Evolutionary conservation across 2,888 invertebrate species (phyloP).

Genomic region (Lasioglossum zephyrum): DNA sequence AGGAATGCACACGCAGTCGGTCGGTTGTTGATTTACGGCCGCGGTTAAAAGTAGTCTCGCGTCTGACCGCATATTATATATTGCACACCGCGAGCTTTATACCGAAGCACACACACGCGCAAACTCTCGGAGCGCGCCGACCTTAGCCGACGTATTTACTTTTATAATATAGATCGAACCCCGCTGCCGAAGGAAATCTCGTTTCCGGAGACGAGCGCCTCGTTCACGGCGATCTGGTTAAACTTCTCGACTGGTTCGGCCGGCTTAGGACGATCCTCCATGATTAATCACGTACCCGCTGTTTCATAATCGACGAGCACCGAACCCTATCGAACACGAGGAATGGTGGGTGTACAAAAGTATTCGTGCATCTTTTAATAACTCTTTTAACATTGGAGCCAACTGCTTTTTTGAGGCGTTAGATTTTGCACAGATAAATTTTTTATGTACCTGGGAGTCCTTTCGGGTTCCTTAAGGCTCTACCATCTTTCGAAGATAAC

Average conservation of each 20-base stretch:
- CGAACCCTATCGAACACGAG: background rate
- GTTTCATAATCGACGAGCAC: background rate
- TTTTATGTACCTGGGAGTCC: no score
- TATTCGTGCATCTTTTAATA: no score
- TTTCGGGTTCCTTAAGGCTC: no score
- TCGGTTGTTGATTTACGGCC: slow-evolving; percentile 76
- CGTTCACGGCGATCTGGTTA: slow-evolving; percentile 6
- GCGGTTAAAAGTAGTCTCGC: slow-evolving; percentile 73
- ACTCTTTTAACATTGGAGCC: no score
- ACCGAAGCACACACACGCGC: slow-evolving; percentile 34
- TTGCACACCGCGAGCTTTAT: slow-evolving; percentile 53
- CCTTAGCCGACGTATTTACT: slow-evolving; percentile 53
- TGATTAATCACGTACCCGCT: background rate
- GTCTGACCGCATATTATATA: slow-evolving; percentile 74
- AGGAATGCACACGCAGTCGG: slow-evolving; percentile 76
- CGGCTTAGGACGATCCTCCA: background rate
- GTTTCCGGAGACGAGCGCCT: slow-evolving; percentile 22
- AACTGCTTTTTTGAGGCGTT: no score
- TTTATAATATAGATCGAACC: slow-evolving; percentile 33
- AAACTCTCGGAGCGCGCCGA: slow-evolving; percentile 24
- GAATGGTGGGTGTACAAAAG: background rate
- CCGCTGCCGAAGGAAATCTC: slow-evolving; percentile 7
- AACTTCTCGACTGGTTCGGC: background rate
- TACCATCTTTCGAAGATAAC: background rate
- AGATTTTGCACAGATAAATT: no score